Evolutionary conservation across 2,113 vertebrate genomes (phyloP).

Genomic region (Mesembrinibis cayennensis): DNA sequence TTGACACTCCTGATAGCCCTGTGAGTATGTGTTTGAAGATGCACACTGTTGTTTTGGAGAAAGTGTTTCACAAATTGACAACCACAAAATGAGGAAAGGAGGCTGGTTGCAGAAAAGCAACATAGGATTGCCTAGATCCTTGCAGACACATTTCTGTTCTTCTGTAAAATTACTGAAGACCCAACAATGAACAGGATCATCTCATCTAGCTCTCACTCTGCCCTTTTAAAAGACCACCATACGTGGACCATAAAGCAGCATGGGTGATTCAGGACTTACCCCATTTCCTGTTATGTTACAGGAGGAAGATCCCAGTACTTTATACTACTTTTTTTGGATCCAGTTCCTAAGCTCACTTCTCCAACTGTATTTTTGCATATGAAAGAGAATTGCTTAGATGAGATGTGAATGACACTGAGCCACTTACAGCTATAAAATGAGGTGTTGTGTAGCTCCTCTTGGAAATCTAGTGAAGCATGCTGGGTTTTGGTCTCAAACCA

Average conservation of each 20-base stretch:
- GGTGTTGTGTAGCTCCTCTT: background rate
- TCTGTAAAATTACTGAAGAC: background rate
- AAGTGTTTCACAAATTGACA: background rate
- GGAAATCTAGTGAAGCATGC: background rate
- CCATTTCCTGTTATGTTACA: background rate
- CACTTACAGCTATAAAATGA: background rate
- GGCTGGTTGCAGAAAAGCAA: background rate
- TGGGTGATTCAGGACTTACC: background rate
- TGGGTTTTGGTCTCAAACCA: background rate
- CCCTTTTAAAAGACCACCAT: background rate
- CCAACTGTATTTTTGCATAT: background rate
- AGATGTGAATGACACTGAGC: background rate
- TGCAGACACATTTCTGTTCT: background rate
- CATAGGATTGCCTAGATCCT: background rate
- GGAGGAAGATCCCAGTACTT: background rate
- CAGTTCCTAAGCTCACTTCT: background rate
- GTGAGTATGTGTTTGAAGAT: background rate
- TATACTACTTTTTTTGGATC: background rate
- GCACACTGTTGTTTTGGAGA: background rate
- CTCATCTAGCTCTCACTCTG: background rate
- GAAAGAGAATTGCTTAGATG: background rate
- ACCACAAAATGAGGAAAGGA: background rate
- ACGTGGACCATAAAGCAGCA: background rate
- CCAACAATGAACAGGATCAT: background rate
- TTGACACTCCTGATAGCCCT: background rate